Evolutionary conservation across 1,140 invertebrate species (phyloP).

Genomic region (Phenacoccus solenopsis): DNA sequence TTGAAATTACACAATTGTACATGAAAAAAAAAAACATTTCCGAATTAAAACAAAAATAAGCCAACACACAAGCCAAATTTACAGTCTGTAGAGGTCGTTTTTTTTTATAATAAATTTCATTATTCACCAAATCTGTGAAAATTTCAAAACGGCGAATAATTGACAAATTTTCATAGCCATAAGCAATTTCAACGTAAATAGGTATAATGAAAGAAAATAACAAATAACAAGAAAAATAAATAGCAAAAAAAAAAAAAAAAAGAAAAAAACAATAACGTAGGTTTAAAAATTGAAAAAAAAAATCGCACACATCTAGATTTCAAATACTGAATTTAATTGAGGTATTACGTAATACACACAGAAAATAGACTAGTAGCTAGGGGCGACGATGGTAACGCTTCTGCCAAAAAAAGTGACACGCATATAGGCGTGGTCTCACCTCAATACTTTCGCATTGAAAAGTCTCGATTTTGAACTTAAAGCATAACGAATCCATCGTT

Average conservation of each 20-base stretch:
- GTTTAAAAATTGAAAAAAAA: neutral
- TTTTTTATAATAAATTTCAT: no score
- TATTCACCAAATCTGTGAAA: neutral
- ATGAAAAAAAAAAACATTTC: no score
- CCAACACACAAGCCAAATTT: neutral
- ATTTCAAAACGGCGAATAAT: neutral
- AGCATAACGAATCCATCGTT: neutral
- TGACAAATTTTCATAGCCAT: neutral
- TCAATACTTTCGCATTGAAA: neutral
- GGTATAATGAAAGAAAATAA: neutral
- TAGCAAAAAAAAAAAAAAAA: neutral
- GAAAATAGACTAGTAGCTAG: neutral
- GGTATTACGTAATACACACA: neutral
- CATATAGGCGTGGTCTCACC: neutral
- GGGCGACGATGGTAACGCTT: neutral
- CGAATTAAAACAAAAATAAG: neutral
- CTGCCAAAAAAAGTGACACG: neutral
- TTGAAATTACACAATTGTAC: neutral
- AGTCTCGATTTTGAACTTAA: neutral
- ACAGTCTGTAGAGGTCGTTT: neutral
- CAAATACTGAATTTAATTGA: neutral
- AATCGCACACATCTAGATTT: neutral
- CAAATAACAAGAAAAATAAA: neutral
- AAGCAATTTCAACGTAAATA: neutral
- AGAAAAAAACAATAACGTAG: neutral